Base-by-base conservation (phyloP, 1,140 invertebrate genomes). In the Brevipalpus yothersi region DNA sequence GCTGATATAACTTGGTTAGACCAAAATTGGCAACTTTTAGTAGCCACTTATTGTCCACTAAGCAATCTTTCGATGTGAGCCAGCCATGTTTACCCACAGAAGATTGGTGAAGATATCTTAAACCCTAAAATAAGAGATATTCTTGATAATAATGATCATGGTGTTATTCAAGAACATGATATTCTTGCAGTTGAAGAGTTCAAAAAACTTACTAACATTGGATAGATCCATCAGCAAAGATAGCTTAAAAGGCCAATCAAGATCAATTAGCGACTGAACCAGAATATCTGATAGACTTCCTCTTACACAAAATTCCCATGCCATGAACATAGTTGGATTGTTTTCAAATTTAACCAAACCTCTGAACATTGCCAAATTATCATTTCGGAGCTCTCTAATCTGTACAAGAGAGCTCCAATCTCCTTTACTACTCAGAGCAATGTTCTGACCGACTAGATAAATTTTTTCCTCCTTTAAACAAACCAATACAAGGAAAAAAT, bases 21-120 rank as follows among this genome's bases (percentile, higher is more conserved):
- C 58, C 45, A 59, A 59, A 59, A 40, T 59, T 41, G n/a, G 45
- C 31, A 15, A 59, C 39, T n/a, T 59, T 59, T 3, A 59, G 45
- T 41, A 40, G 23, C 58, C 58, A 59, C 10, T 51, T 21, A 17
- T 17, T 39, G 43, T 59, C 47, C 10, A 59, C 42, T 9, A 53
- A 13, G 53, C 58, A 59, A 51, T 59, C 43, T 31, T 31, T 17
- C 12, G 58, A 53, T 12, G 19, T 59, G 3, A 59, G 40, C 47
- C 21, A 59, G 12, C 58, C 58, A 53, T 59, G 58, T 21, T 31
- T 39, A 49, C 42, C 40, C 10, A 59, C 17, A 1, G 40, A 23
- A 21, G 45, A 21, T 23, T 31, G 31, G n/a, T 59, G 58, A 40
- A 59, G 21, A 59, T 59, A 59, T 53, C 23, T 47, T 31, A 59